Evolutionary conservation across 2,888 invertebrate species (phyloP).

Genomic region (Agrochola macilenta): DNA sequence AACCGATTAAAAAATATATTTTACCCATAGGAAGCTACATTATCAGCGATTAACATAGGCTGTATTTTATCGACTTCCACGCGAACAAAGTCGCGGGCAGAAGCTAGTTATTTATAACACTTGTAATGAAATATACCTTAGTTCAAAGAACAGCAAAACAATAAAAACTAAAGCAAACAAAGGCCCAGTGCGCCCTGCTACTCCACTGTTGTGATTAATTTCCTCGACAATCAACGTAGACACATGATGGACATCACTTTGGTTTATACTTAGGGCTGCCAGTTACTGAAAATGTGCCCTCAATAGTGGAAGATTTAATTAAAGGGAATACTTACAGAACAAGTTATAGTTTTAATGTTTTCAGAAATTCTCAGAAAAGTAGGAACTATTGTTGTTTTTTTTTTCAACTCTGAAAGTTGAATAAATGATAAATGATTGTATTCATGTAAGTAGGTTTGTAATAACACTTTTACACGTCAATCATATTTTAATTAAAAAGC

Average conservation of each 20-base stretch:
- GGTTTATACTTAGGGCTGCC: constrained; percentile 72
- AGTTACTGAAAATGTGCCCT: neutral
- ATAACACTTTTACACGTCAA: too few species aligned
- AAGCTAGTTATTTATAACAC: neutral
- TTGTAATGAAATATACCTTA: neutral
- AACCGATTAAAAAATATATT: too few species aligned
- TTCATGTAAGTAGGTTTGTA: too few species aligned
- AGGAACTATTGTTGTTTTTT: too few species aligned
- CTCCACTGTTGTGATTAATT: constrained; percentile 79
- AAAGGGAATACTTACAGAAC: neutral
- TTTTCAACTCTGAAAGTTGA: neutral
- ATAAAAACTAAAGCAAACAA: constrained; percentile 45
- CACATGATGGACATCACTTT: constrained; percentile 79
- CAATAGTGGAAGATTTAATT: neutral
- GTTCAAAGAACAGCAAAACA: constrained; percentile 18
- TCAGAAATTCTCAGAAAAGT: too few species aligned
- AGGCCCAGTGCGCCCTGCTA: constrained; percentile 60
- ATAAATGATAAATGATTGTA: too few species aligned
- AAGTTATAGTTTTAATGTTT: neutral
- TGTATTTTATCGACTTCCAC: too few species aligned
- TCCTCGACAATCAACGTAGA: constrained; percentile 77
- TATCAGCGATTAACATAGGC: too few species aligned
- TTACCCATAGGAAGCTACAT: too few species aligned
- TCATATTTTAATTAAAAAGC: too few species aligned
- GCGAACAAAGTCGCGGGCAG: too few species aligned